Evolutionary conservation across 1,140 invertebrate species (phyloP), one percentile per base, ranked within the genome.

Genomic region (Scaptomyza montana): DNA sequence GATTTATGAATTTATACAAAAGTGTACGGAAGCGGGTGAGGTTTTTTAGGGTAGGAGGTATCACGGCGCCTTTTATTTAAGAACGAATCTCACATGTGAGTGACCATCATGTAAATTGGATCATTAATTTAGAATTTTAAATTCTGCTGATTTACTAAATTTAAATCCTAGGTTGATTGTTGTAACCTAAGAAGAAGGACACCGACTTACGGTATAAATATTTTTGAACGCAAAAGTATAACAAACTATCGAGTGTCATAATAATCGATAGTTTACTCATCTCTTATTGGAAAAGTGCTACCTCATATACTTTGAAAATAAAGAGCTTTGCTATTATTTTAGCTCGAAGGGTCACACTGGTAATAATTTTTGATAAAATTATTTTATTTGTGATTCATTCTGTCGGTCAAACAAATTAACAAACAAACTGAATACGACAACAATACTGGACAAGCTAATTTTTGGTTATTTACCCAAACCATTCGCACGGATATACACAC

Each of bases 311-410:
- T 67, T 9, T 41, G n/a, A 6, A 10, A 49, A 63, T 41, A 28
- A 51, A 62, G 2, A 30, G 33, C 36, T 36, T 12, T 46, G 25
- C 12, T 1, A 39, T 12, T 47, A 46, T 47, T 33, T 5, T 5
- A 33, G 25, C 9, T n/a, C 13, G 36, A 36, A 36, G 50, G 51
- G 70, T 33, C 56, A 68, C 70, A 73, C 45, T 73, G 64, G 12
- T 50, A 50, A 5, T 45, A 36, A 61, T 56, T 73, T 73, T 60
- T 50, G 64, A 73, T 68, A 56, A 45, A 68, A 68, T 73, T 55
- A 68, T 73, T 49, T 68, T 68, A 55, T 73, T 73, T 73, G 70
- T 73, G 70, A 73, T 73, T 73, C 70, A 73, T 73, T 68, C 64
- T 28, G 67, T 68, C 25, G 39, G 28, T 61, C 68, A 61, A 73